These are phyloP conservation scores for Taeniopygia guttata DNA, from an alignment of 2,797 vertebrate species.

Conservation along the genomic window DNA sequence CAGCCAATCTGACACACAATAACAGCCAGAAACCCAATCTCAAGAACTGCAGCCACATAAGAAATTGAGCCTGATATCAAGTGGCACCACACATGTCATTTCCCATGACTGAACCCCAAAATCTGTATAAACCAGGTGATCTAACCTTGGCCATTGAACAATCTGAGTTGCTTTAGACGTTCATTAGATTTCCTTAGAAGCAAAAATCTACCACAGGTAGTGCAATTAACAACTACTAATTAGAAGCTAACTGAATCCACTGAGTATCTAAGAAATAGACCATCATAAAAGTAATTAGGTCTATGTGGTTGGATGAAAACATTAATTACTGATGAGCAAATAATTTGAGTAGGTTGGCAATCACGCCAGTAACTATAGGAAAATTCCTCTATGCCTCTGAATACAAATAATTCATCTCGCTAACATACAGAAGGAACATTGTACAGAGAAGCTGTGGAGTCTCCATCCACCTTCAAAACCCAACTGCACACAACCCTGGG, in stretches of 20 bases:
- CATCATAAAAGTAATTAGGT: neutral
- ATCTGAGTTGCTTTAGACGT: neutral
- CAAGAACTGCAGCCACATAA: neutral
- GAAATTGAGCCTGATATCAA: neutral
- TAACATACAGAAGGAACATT: neutral
- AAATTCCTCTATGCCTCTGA: neutral
- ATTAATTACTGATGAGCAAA: neutral
- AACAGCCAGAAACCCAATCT: neutral
- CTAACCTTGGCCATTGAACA: neutral
- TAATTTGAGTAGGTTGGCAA: neutral
- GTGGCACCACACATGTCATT: neutral
- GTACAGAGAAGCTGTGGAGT: neutral
- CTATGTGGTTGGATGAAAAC: neutral
- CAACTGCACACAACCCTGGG: fast-evolving
- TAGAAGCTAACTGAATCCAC: neutral
- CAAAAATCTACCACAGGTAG: neutral
- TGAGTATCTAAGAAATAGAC: neutral
- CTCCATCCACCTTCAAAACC: neutral
- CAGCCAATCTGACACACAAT: neutral
- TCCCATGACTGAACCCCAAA: neutral
- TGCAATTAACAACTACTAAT: neutral
- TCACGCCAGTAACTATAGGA: neutral
- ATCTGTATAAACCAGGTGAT: neutral
- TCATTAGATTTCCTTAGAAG: neutral
- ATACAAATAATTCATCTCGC: neutral